Conservation (phyloP, 2,888 invertebrate species). For the Camponotus fellah region DNA sequence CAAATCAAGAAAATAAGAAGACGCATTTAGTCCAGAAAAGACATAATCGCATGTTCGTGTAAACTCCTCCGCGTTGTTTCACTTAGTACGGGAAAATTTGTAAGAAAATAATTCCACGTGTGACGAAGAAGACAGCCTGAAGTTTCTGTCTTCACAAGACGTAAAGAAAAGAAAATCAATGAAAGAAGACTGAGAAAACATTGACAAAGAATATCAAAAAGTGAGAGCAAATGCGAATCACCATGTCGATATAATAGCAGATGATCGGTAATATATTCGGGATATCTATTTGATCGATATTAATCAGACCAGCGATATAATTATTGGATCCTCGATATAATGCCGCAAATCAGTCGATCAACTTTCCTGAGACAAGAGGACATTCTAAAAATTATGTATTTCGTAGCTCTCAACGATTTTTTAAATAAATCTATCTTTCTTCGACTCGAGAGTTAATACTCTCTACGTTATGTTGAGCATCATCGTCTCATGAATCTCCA, state of each 20-base stretch:
- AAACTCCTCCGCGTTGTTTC: conserved; percentile 19
- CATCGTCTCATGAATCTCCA: conserved; percentile 10
- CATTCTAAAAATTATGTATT: conserved; percentile 34
- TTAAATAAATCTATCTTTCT: conserved; percentile 27
- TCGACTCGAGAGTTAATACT: conserved; percentile 39
- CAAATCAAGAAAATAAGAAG: conserved; percentile 13
- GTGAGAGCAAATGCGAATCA: conserved; percentile 20
- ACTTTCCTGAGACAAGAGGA: conserved; percentile 16
- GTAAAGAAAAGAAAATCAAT: background rate
- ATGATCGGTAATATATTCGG: conserved; percentile 1
- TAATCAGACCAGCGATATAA: background rate
- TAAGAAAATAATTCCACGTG: background rate
- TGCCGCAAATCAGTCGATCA: background rate
- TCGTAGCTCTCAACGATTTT: conserved; percentile 26
- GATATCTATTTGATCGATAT: conserved; percentile 27
- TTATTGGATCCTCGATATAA: background rate
- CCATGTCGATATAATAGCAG: conserved; percentile 11
- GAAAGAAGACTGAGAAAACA: conserved; percentile 11
- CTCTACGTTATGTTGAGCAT: conserved; percentile 47
- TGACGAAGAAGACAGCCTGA: background rate
- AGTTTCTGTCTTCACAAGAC: conserved; percentile 21
- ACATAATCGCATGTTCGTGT: background rate
- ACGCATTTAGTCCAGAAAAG: conserved; percentile 17
- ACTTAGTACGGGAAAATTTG: background rate
- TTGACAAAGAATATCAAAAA: conserved; percentile 42